Conservation (phyloP, 2,888 invertebrate species). For the Margaritifera margaritifera region DNA sequence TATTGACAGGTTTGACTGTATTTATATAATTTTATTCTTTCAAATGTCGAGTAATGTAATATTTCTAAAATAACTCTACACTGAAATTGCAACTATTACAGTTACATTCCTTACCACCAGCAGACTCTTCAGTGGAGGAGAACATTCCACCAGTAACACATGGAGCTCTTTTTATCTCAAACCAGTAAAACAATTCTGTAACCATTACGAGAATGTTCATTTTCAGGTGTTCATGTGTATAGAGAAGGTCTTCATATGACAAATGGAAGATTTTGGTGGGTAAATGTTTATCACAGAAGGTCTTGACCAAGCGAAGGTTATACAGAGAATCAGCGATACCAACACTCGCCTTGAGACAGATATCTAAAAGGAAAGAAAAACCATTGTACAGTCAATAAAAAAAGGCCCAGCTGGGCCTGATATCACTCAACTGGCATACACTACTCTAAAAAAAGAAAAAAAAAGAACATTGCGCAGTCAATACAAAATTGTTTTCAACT, state of each 20-base stretch:
- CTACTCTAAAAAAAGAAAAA: too few species aligned
- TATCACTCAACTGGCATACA: not conserved
- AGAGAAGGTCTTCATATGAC: constrained; percentile 95
- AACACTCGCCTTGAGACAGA: constrained; percentile 77
- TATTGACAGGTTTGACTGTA: too few species aligned
- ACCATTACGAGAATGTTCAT: constrained; percentile 92
- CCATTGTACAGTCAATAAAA: not conserved
- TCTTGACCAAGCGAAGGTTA: constrained; percentile 89
- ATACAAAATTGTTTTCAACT: too few species aligned
- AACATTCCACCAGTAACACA: constrained; percentile 27
- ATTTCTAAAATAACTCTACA: too few species aligned
- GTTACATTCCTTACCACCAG: too few species aligned
- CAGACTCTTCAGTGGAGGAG: too few species aligned
- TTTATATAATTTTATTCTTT: too few species aligned
- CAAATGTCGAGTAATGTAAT: too few species aligned
- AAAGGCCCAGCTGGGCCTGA: not conserved
- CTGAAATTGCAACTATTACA: too few species aligned
- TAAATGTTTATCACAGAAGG: constrained; percentile 88
- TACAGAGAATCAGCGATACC: constrained; percentile 92
- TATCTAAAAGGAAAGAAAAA: constrained; percentile 62
- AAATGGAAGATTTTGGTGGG: constrained; percentile 93
- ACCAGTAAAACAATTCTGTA: constrained; percentile 93
- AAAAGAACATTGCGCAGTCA: too few species aligned
- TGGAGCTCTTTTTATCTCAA: constrained; percentile 83
- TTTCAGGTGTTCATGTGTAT: constrained; percentile 92